Evolutionary conservation across 2,888 invertebrate genomes (phyloP).

Genomic region (Lithosia quadra): DNA sequence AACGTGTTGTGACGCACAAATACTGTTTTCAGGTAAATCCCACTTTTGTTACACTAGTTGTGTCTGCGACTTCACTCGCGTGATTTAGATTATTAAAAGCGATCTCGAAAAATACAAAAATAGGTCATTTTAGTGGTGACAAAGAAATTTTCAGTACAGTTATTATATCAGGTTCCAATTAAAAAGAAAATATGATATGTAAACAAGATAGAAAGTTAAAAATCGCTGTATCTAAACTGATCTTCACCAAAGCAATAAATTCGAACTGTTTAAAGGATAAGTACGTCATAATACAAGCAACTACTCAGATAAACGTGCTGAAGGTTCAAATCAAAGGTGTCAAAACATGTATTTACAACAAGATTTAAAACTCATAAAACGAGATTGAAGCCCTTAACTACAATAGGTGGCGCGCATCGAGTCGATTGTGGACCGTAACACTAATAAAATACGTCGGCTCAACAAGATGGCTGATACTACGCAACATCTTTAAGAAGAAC

Average conservation of each 20-base stretch:
- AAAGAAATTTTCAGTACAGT: too few relatives aligned
- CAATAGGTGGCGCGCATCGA: constrained; percentile 45
- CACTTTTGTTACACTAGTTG: constrained; percentile 24
- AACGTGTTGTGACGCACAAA: constrained; percentile 26
- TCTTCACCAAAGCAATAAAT: not conserved
- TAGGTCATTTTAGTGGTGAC: not conserved
- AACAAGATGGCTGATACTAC: constrained; percentile 21
- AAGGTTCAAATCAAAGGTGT: constrained; percentile 33
- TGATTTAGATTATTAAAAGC: constrained; percentile 15
- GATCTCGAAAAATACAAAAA: constrained; percentile 10
- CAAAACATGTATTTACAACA: constrained; percentile 42
- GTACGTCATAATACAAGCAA: not conserved
- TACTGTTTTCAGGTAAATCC: constrained; percentile 30
- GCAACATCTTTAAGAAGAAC: constrained; percentile 21
- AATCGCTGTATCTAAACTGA: not conserved
- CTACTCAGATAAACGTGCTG: not conserved
- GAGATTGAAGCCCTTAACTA: constrained; percentile 43
- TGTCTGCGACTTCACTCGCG: constrained; percentile 31
- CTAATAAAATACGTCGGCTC: constrained; percentile 48
- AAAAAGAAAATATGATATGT: not conserved
- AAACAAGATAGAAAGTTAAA: not conserved
- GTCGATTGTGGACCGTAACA: constrained; percentile 54
- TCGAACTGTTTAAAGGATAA: not conserved
- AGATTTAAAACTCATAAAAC: constrained; percentile 48
- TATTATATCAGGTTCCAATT: not conserved